Evolutionary conservation across 2,888 invertebrate genomes (phyloP).

Genomic region (Heliconius hortense): DNA sequence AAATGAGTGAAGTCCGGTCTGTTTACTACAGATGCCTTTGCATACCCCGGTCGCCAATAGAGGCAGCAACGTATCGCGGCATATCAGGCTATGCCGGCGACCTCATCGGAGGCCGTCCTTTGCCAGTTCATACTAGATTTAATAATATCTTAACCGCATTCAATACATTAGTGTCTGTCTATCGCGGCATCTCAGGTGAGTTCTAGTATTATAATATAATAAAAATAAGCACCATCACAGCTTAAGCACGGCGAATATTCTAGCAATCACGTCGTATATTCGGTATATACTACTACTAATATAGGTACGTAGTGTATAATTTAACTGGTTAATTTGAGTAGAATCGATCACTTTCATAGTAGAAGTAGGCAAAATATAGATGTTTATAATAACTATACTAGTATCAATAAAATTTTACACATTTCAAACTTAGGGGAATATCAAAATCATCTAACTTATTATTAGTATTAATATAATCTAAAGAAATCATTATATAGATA

Average conservation of each 20-base stretch:
- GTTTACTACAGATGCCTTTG: slow-evolving; percentile 54
- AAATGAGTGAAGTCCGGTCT: slow-evolving; percentile 53
- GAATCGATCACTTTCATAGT: slow-evolving; percentile 34
- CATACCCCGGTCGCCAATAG: slow-evolving; percentile 67
- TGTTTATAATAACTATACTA: not conserved
- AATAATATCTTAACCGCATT: slow-evolving; percentile 41
- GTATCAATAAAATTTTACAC: not conserved
- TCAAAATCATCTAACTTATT: no score
- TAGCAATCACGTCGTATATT: slow-evolving; percentile 47
- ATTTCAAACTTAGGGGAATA: not conserved
- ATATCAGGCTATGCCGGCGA: slow-evolving; percentile 74
- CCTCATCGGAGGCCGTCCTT: slow-evolving; percentile 66
- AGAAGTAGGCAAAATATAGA: not conserved
- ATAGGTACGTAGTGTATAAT: slow-evolving; percentile 33
- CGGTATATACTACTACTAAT: slow-evolving; percentile 21
- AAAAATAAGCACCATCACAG: slow-evolving; percentile 55
- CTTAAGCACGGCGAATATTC: slow-evolving; percentile 63
- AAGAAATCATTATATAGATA: not conserved
- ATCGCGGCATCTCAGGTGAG: slow-evolving; percentile 49
- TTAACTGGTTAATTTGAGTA: slow-evolving; percentile 32
- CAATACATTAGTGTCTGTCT: slow-evolving; percentile 44
- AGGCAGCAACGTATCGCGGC: slow-evolving; percentile 69
- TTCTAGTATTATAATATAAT: slow-evolving; percentile 35
- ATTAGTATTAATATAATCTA: not conserved
- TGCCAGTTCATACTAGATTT: slow-evolving; percentile 37